Evolutionary conservation across 2,797 vertebrate species (phyloP).

Genomic region (Hephaestus fuliginosus): DNA sequence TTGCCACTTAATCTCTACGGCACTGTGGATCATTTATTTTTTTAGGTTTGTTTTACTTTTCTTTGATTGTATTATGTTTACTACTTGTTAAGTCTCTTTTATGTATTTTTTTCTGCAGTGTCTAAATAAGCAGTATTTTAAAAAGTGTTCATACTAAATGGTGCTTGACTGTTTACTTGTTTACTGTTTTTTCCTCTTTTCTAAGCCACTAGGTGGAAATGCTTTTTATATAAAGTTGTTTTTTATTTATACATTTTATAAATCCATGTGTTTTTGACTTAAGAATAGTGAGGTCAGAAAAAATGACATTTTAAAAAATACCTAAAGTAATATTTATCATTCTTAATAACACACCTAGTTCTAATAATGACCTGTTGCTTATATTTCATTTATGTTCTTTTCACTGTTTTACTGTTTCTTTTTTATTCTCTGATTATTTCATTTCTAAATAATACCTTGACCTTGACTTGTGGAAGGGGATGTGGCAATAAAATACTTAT

Average conservation of each 20-base stretch:
- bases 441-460: conserved; percentile 12
- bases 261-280: not conserved
- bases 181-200: not conserved
- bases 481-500: conserved; percentile 7
- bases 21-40: not conserved
- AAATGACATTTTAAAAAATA: not conserved
- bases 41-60: conserved; percentile 1
- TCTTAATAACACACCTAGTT: not conserved
- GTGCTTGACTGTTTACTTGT: not conserved
- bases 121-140: not conserved
- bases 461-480: conserved; percentile 6
- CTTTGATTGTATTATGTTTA: not conserved
- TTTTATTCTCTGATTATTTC: not conserved
- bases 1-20: conserved; percentile 2
- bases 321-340: not conserved
- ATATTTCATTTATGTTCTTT: not conserved
- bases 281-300: not conserved
- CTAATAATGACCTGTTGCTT: not conserved
- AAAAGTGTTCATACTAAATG: not conserved
- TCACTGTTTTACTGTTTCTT: not conserved
- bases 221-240: not conserved
- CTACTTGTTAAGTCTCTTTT: not conserved
- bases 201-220: not conserved
- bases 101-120: not conserved
- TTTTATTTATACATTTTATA: not conserved